Base-by-base conservation (phyloP, 2,113 vertebrate genomes). In the Ramphastos sulfuratus region DNA sequence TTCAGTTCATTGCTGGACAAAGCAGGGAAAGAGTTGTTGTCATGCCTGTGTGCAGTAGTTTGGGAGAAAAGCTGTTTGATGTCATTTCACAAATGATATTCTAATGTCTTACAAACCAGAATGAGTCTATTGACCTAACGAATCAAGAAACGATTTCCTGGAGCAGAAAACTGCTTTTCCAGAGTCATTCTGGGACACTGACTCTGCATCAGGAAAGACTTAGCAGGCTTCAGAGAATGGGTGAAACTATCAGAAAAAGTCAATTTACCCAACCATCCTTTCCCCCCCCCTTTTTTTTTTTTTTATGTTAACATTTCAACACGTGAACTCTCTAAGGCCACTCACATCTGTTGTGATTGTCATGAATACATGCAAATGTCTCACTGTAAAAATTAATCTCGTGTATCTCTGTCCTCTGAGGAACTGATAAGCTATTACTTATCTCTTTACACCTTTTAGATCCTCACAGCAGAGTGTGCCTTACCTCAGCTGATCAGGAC, bases 391-490 rank as follows among this genome's bases (percentile, higher is more conserved):
- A 86, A 85, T 77, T 39, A 50, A 59, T 69, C 12, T 33, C 60
- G 14, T 74, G 35, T 66, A 3, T 81, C 2, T 90, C 12, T 56
- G 4, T 69, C 33, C 48, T 91, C 61, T 87, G 61, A 74, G 54
- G 37, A 78, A 28, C 44, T 81, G 20, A 39, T 74, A 67, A 80
- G 61, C n/a, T 90, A 7, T 94, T 89, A 27, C 69, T 83, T 94
- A 37, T 93, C 90, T 97, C 61, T 87, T 61, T 91, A 33, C 28
- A 54, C 55, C 67, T 97, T 98, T 89, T 98, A 99, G 99, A 99
- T 97, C 98, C 98, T 90, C 99, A 99, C 97, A 99, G 99, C 98
- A 98, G 99, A 98, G 99, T 99, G 94, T 98, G 98, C 96, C 97
- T 99, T 97, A 98, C 98, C 91, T 98, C 98, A 72, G 97, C 97